Evolutionary conservation across 2,797 vertebrate species (phyloP).

Genomic region (Merluccius polli): DNA sequence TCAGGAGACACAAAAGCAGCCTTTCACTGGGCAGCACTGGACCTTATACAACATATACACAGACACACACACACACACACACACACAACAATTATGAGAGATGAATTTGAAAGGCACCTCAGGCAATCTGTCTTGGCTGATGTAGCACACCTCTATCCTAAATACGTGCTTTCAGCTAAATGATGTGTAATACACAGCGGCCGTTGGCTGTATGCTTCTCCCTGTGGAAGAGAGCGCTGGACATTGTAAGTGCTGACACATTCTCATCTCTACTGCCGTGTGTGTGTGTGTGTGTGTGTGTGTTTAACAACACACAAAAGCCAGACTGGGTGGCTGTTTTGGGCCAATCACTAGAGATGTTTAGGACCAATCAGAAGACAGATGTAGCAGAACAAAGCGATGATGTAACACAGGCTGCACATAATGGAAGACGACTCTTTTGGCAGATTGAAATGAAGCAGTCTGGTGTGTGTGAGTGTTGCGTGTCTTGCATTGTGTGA

Average conservation of each 20-base stretch:
- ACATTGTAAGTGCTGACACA: background rate
- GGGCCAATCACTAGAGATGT: constrained; percentile 18
- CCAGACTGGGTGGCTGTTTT: background rate
- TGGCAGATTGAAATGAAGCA: constrained; percentile 38
- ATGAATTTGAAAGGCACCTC: background rate
- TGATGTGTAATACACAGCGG: background rate
- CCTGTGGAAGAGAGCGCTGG: too few species aligned
- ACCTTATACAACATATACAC: too few species aligned
- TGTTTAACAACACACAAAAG: background rate
- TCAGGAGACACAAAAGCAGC: too few species aligned
- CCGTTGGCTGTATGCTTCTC: background rate
- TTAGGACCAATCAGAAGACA: constrained; percentile 59
- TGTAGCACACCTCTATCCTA: background rate
- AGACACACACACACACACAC: background rate
- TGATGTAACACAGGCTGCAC: constrained; percentile 39
- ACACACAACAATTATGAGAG: background rate
- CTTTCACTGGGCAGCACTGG: too few species aligned
- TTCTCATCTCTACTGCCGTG: too few species aligned
- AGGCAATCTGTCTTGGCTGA: background rate
- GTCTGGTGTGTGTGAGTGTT: background rate
- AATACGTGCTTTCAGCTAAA: background rate
- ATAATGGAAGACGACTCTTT: constrained; percentile 52
- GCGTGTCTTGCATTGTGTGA: background rate
- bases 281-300: background rate
- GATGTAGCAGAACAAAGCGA: constrained; percentile 36